A percentile compares a stretch with the other conserved stretches of the same genome.
phyloP scores from a whole-genome alignment of 2,113 vertebrate species.

The Phycodurus eques region DNA sequence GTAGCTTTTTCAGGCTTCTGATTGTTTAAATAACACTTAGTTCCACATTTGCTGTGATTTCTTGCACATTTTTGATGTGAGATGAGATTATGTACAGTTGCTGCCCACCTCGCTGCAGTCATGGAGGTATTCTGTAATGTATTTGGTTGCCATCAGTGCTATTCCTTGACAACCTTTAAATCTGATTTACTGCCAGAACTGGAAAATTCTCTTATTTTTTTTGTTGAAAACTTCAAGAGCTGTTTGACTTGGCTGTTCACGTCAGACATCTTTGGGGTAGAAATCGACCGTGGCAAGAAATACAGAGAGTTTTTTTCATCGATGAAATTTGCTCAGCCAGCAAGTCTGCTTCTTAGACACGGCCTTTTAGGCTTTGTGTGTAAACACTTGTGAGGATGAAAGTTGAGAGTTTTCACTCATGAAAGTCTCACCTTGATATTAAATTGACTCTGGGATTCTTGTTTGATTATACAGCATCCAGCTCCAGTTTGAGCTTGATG shows the following conservation, averaged over 20 bases:
- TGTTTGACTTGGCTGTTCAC: background rate
- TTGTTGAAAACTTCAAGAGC: background rate
- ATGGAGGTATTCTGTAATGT: background rate
- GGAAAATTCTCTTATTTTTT: background rate
- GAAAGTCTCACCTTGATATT: background rate
- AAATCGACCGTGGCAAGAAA: background rate
- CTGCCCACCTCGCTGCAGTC: background rate
- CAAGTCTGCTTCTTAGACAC: background rate
- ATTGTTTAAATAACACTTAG: background rate
- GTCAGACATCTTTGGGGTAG: background rate
- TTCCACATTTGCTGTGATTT: background rate
- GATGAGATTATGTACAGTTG: background rate
- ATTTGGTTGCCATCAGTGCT: background rate
- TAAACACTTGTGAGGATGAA: background rate
- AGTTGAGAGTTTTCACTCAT: background rate
- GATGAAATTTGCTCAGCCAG: conserved; percentile 7
- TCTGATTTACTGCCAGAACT: background rate
- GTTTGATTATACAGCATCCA: background rate
- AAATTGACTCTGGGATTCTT: background rate
- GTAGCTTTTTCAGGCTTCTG: background rate
- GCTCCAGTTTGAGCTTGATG: background rate
- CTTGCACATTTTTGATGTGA: background rate
- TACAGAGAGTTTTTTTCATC: background rate
- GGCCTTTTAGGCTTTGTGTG: background rate
- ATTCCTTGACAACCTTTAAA: background rate